These are phyloP conservation scores for Sebastes schlegelii DNA, from an alignment of 2,113 vertebrate genomes.

Conservation along the genomic window DNA sequence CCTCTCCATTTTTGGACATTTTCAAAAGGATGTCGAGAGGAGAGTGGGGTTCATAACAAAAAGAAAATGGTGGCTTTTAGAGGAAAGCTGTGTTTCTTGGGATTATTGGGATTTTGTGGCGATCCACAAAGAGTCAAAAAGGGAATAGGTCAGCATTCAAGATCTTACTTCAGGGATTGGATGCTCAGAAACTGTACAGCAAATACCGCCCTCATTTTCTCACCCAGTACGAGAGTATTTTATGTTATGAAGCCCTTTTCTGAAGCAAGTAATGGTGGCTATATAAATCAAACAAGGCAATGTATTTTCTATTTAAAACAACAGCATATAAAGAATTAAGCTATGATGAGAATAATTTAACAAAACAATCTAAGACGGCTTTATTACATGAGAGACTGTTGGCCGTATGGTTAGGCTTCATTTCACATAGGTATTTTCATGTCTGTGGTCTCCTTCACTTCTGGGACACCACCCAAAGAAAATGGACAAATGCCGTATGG, in stretches of 20 bases:
- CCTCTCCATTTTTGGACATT: constrained; percentile 75
- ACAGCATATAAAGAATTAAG: neutral
- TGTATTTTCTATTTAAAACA: neutral
- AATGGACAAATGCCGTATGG: constrained; percentile 58
- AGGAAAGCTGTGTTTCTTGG: constrained; percentile 51
- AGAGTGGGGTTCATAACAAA: constrained; percentile 8
- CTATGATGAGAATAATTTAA: constrained; percentile 28
- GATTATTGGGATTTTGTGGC: constrained; percentile 58
- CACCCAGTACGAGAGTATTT: constrained; percentile 1
- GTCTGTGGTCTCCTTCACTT: constrained; percentile 66
- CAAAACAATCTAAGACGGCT: neutral
- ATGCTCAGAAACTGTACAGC: constrained; percentile 8
- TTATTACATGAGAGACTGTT: constrained; percentile 8
- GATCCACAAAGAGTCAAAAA: constrained; percentile 37
- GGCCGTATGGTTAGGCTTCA: constrained; percentile 10
- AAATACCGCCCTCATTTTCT: constrained; percentile 19
- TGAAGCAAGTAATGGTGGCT: neutral
- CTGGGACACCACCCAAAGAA: constrained; percentile 72
- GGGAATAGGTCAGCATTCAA: constrained; percentile 30
- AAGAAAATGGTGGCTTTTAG: constrained; percentile 25
- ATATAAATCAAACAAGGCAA: constrained; percentile 7
- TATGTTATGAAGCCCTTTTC: constrained; percentile 2
- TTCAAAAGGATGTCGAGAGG: constrained; percentile 50
- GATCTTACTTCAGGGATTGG: constrained; percentile 22
- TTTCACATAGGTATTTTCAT: constrained; percentile 60